Evolutionary conservation across 2,888 invertebrate genomes (phyloP).

Genomic region (Merodon equestris): DNA sequence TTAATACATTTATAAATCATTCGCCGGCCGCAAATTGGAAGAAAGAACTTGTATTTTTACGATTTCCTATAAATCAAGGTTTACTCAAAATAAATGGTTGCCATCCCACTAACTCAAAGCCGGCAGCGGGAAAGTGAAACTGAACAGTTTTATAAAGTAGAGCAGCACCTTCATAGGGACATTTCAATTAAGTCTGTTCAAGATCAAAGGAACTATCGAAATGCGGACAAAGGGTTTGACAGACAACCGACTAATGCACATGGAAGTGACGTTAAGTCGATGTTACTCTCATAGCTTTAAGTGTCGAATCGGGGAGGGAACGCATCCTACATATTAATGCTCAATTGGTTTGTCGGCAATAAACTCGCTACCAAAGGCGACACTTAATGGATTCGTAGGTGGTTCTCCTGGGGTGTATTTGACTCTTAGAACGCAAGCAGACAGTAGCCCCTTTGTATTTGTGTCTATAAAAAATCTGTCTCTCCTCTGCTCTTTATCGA

Average conservation of each 20-base stretch:
- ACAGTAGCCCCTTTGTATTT: constrained; percentile 35
- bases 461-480: constrained; percentile 3
- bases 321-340: constrained; percentile 39
- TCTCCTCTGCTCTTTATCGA: constrained; percentile 27
- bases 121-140: too few relatives aligned
- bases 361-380: constrained; percentile 38
- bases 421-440: neutral
- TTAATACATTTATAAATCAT: constrained; percentile 57
- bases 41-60: constrained; percentile 28
- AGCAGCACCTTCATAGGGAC: too few relatives aligned
- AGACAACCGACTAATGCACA: neutral
- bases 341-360: constrained; percentile 48
- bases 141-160: too few relatives aligned
- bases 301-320: neutral
- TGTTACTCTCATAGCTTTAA: constrained; percentile 25
- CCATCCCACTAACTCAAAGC: neutral
- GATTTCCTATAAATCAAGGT: constrained; percentile 49
- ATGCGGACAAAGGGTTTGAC: constrained; percentile 32
- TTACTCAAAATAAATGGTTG: constrained; percentile 36
- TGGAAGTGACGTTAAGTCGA: neutral
- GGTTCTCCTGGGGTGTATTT: constrained; percentile 2
- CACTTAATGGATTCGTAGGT: constrained; percentile 49
- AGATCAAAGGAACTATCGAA: constrained; percentile 17
- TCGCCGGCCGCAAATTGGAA: constrained; percentile 6
- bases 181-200: constrained; percentile 32